Base-by-base conservation (phyloP, 30 jellyfish, hydroid and myxozoan genomes). In the Haliclystus octoradiatus region DNA sequence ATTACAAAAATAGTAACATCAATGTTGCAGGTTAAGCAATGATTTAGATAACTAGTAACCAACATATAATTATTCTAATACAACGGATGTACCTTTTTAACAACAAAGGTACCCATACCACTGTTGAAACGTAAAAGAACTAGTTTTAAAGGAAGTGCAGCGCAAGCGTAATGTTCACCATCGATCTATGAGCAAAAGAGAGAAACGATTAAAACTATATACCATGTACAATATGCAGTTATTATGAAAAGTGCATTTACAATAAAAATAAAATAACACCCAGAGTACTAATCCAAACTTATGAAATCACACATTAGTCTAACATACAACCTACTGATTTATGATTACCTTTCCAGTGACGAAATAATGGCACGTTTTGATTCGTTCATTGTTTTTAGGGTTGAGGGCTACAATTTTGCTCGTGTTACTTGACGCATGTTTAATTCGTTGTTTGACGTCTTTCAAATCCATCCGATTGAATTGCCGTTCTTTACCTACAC, bases 21-120 rank as follows among this genome's bases (percentile, higher is more conserved):
- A n/a, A n/a, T n/a, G n/a, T n/a, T n/a, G n/a, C n/a, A n/a, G n/a
- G n/a, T n/a, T n/a, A n/a, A n/a, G n/a, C n/a, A n/a, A n/a, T n/a
- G n/a, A n/a, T n/a, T n/a, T n/a, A n/a, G n/a, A n/a, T n/a, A n/a
- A n/a, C n/a, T n/a, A n/a, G n/a, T n/a, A n/a, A n/a, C n/a, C n/a
- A n/a, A n/a, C n/a, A n/a, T n/a, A n/a, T n/a, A n/a, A n/a, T n/a
- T n/a, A n/a, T n/a, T n/a, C n/a, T n/a, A n/a, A n/a, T n/a, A n/a
- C n/a, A n/a, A n/a, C n/a, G n/a, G n/a, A n/a, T n/a, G n/a, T 66
- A 89, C 98, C 86, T 81, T 91, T 68, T 77, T 89, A 28, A 81
- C 32, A 26, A 28, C 60, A 31, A 81, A 89, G 2, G 95, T 51
- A n/a, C 93, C 94, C 34, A 32, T 52, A 26, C 28, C 50, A 15